Conservation (phyloP, 2,113 vertebrate species). For the Pterocles burchelli region DNA sequence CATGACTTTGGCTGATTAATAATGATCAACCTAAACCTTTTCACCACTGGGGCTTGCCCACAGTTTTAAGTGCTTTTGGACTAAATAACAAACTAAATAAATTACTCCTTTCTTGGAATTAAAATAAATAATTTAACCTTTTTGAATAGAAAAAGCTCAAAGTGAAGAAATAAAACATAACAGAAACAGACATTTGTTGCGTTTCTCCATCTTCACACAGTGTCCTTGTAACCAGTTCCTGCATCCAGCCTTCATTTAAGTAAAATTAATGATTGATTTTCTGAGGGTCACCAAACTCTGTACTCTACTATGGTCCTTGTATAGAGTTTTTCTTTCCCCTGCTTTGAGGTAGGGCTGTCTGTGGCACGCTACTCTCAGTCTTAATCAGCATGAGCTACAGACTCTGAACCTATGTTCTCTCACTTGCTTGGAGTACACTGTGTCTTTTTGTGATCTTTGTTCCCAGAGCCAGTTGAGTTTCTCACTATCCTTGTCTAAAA, state of each 20-base stretch:
- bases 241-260: neutral
- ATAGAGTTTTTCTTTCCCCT: neutral
- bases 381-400: neutral
- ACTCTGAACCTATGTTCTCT: neutral
- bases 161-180: neutral
- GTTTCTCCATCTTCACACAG: neutral
- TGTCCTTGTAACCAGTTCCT: neutral
- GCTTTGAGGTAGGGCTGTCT: neutral
- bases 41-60: accelerated
- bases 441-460: neutral
- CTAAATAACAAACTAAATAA: neutral
- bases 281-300: neutral
- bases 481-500: neutral
- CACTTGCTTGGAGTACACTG: neutral
- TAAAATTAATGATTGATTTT: neutral
- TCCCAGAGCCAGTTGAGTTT: neutral
- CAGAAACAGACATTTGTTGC: neutral
- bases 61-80: neutral
- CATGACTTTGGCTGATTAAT: neutral
- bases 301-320: neutral
- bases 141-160: neutral
- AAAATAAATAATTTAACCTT: neutral
- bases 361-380: neutral
- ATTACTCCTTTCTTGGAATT: neutral
- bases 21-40: neutral